A percentile compares a stretch with the other conserved stretches of the same genome.
phyloP scores from a whole-genome alignment of 2,113 vertebrate species.

The Melospiza georgiana region DNA sequence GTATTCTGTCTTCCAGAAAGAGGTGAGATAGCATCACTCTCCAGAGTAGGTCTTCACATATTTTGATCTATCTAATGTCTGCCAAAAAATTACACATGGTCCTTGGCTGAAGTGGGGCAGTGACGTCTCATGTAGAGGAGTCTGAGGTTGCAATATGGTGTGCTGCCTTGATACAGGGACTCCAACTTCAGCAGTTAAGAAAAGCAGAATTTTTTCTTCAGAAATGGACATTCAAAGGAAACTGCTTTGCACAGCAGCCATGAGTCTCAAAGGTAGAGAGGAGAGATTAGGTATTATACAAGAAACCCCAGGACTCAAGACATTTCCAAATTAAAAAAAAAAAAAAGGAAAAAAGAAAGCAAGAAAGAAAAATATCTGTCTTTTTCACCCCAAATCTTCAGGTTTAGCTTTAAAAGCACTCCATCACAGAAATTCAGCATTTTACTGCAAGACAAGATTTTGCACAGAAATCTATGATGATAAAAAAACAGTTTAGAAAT shows the following conservation, averaged over 20 bases:
- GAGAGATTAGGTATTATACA: neutral
- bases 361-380: too few species aligned
- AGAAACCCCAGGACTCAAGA: neutral
- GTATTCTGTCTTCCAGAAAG: neutral
- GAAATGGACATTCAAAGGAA: neutral
- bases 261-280: neutral
- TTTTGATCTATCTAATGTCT: neutral
- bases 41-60: neutral
- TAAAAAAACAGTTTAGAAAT: neutral
- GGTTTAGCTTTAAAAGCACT: neutral
- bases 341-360: too few species aligned
- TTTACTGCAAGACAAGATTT: neutral
- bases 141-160: neutral
- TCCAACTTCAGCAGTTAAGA: neutral
- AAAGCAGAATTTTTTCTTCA: neutral
- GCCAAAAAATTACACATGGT: neutral
- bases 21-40: neutral
- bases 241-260: neutral
- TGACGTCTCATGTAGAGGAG: rapidly evolving
- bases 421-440: neutral
- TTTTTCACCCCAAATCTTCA: neutral
- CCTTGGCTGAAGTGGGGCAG: neutral
- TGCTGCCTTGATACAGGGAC: neutral
- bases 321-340: neutral
- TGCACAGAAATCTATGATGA: neutral